A percentile compares a stretch with the other conserved stretches of the same genome.
Evolutionary conservation across 1,140 invertebrate species (phyloP).

Genomic region (Calliphora vicina): DNA sequence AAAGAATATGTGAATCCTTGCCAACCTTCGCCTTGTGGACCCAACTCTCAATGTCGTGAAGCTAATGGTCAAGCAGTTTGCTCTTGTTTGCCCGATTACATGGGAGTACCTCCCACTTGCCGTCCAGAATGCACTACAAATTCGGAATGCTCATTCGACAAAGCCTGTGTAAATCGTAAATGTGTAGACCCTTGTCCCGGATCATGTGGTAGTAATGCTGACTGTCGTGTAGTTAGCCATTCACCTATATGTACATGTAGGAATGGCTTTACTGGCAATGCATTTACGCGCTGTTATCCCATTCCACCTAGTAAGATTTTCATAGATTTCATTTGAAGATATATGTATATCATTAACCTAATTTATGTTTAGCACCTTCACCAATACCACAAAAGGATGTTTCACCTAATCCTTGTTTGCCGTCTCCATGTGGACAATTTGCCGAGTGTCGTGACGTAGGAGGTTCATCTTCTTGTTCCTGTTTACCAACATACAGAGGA

Average conservation of each 20-base stretch:
- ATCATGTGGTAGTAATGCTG: constrained; percentile 79
- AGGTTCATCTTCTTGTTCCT: constrained; percentile 75
- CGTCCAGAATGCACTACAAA: constrained; percentile 78
- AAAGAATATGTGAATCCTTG: constrained; percentile 68
- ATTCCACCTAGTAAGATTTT: constrained; percentile 68
- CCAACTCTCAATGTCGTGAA: constrained; percentile 70
- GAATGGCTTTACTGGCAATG: constrained; percentile 78
- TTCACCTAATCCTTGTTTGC: constrained; percentile 69
- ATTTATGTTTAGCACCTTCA: constrained; percentile 34
- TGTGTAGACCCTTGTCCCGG: constrained; percentile 83
- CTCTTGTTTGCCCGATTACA: constrained; percentile 74
- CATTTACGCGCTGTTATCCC: constrained; percentile 62
- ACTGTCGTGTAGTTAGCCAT: constrained; percentile 79
- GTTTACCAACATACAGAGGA: constrained; percentile 75
- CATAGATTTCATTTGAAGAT: neutral
- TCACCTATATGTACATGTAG: constrained; percentile 78
- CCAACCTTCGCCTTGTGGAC: constrained; percentile 70
- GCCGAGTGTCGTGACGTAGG: constrained; percentile 65
- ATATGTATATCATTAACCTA: constrained; percentile 43
- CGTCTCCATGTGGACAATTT: constrained; percentile 78
- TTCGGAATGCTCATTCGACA: constrained; percentile 78
- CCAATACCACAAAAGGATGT: neutral
- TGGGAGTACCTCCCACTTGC: constrained; percentile 78
- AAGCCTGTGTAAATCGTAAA: constrained; percentile 82
- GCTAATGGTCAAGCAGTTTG: constrained; percentile 74